Percentiles rank a stretch among this genome's conserved stretches.
Evolutionary conservation across 2,888 invertebrate genomes (phyloP).

Genomic region (Papilio protenor): DNA sequence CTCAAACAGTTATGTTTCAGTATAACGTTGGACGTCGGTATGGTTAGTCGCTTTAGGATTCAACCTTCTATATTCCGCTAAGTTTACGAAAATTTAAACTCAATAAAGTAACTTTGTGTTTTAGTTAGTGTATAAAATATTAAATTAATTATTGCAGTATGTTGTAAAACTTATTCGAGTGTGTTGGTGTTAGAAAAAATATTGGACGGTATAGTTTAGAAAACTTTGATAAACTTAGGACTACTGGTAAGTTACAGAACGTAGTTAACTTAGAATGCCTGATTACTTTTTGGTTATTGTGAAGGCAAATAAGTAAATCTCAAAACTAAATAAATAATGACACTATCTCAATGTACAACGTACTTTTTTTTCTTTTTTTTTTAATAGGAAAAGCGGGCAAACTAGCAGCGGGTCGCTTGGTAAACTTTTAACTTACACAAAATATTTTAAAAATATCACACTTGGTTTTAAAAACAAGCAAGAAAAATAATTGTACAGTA

Average conservation of each 20-base stretch:
- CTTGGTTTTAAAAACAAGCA: too few relatives aligned
- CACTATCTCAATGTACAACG: too few relatives aligned
- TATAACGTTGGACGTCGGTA: slow-evolving; percentile 67
- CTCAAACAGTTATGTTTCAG: slow-evolving; percentile 65
- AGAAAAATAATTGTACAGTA: too few relatives aligned
- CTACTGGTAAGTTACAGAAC: slow-evolving; percentile 26
- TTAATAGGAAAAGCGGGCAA: too few relatives aligned
- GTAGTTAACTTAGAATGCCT: background rate
- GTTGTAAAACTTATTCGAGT: slow-evolving; percentile 8
- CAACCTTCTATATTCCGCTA: slow-evolving; percentile 44
- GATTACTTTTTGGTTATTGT: background rate
- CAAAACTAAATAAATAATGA: too few relatives aligned
- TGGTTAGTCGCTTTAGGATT: slow-evolving; percentile 54
- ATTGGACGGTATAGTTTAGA: slow-evolving; percentile 29
- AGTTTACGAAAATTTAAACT: slow-evolving; percentile 63
- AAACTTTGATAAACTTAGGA: slow-evolving; percentile 6
- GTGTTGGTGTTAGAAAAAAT: slow-evolving; percentile 35
- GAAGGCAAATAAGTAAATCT: background rate
- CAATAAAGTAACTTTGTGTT: slow-evolving; percentile 30
- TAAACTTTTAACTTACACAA: too few relatives aligned
- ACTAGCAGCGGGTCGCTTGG: too few relatives aligned
- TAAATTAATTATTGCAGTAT: background rate
- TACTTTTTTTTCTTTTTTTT: too few relatives aligned
- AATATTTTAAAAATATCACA: too few relatives aligned
- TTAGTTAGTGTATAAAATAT: slow-evolving; percentile 13